These are phyloP conservation scores for Sphaeridia pumilis DNA, from an alignment of 2,888 invertebrate species.

Conservation along the genomic window DNA sequence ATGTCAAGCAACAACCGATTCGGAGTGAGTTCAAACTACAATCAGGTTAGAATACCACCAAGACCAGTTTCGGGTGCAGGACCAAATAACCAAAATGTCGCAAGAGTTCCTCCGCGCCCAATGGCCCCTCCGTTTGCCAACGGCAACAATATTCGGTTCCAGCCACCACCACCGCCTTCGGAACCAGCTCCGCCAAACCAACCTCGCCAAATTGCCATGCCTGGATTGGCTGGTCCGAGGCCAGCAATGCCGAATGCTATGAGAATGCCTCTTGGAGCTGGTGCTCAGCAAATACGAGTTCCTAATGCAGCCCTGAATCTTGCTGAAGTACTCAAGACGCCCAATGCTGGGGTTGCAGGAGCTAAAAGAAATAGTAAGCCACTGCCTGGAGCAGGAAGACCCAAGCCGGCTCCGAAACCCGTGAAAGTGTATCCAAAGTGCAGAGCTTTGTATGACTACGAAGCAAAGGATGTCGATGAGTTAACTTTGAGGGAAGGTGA, in stretches of 20 bases:
- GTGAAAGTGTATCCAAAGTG: slow-evolving; percentile 44
- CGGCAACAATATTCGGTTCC: slow-evolving; percentile 9
- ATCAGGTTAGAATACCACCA: slow-evolving; percentile 24
- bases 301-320: slow-evolving; percentile 16
- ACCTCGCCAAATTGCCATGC: no score
- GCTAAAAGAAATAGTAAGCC: slow-evolving; percentile 22
- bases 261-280: neutral
- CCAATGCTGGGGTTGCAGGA: slow-evolving; percentile 42
- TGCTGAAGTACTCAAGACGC: slow-evolving; percentile 15
- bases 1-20: neutral
- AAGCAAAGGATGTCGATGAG: slow-evolving; percentile 54
- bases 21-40: neutral
- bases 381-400: slow-evolving; percentile 39
- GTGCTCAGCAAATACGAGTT: slow-evolving; percentile 10
- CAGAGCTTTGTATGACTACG: slow-evolving; percentile 50
- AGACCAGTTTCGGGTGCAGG: neutral
- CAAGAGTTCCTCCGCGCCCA: no score
- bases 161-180: slow-evolving; percentile 43
- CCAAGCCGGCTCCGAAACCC: slow-evolving; percentile 41
- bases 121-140: neutral
- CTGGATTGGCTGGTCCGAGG: neutral
- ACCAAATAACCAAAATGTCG: neutral
- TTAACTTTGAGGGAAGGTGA: slow-evolving; percentile 51
- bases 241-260: neutral
- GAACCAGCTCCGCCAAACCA: slow-evolving; percentile 44